phyloP scores from a whole-genome alignment of 1,140 invertebrate genomes.

The Nasonia giraulti region DNA sequence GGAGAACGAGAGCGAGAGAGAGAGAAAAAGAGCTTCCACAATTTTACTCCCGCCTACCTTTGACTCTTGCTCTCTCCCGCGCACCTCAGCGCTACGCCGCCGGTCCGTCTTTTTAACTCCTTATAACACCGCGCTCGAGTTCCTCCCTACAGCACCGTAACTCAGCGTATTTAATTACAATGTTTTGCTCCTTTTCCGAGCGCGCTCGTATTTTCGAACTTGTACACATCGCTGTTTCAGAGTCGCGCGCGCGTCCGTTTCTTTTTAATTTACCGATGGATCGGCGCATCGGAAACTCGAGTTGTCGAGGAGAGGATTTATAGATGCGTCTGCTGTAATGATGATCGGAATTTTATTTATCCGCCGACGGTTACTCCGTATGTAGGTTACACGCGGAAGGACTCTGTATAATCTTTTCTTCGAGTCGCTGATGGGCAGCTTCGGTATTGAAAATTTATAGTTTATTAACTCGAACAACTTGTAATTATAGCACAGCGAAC shows the following conservation, averaged over 20 bases:
- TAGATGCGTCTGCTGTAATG: too few relatives aligned
- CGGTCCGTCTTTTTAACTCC: conserved; percentile 55
- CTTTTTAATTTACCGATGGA: conserved; percentile 12
- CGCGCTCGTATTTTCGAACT: conserved; percentile 41
- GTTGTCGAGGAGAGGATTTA: background rate
- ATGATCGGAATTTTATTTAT: too few relatives aligned
- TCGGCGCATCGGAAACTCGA: background rate
- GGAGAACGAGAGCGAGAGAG: background rate
- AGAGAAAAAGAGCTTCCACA: conserved; percentile 10
- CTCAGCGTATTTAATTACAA: conserved; percentile 69
- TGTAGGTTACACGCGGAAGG: too few relatives aligned
- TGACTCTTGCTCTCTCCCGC: conserved; percentile 36
- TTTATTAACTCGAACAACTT: too few relatives aligned
- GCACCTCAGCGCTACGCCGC: conserved; percentile 3
- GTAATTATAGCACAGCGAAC: too few relatives aligned
- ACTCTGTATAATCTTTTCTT: too few relatives aligned
- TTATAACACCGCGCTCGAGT: background rate
- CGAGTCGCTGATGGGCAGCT: too few relatives aligned
- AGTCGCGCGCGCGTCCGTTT: background rate
- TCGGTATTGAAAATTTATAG: too few relatives aligned
- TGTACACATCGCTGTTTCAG: background rate
- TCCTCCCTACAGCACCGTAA: conserved; percentile 55
- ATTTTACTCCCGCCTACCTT: conserved; percentile 53
- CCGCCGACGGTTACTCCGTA: too few relatives aligned
- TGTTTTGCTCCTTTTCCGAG: conserved; percentile 62